These are phyloP conservation scores for Avahi laniger DNA, from an alignment of 2,797 vertebrate genomes.

Conservation along the genomic window DNA sequence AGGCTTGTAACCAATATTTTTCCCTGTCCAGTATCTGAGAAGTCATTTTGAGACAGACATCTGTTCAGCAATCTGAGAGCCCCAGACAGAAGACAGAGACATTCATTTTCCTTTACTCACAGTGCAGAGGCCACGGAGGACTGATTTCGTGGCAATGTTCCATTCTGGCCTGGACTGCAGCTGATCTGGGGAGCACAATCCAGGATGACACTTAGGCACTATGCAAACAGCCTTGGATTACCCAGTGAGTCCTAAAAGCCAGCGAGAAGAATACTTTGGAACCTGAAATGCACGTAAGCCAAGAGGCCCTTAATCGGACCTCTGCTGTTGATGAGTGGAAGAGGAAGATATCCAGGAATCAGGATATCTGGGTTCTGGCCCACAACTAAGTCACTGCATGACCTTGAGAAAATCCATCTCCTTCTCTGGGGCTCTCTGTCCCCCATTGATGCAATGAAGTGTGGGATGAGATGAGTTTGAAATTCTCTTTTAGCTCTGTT, in stretches of 20 bases:
- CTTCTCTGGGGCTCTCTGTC: constrained; percentile 19
- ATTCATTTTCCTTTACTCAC: constrained; percentile 74
- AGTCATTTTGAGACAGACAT: constrained; percentile 67
- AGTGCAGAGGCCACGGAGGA: constrained; percentile 29
- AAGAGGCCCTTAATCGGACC: constrained; percentile 55
- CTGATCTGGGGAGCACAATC: constrained; percentile 64
- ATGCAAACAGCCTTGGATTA: constrained; percentile 61
- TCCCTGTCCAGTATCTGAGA: constrained; percentile 38
- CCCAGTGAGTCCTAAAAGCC: constrained; percentile 54
- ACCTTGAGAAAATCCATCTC: constrained; percentile 56
- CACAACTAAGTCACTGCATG: constrained; percentile 19
- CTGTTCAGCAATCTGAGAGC: constrained; percentile 59
- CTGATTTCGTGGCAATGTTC: constrained; percentile 66
- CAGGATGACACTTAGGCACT: constrained; percentile 62
- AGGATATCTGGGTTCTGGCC: constrained; percentile 62
- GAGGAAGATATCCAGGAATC: not conserved
- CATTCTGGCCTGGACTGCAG: constrained; percentile 57
- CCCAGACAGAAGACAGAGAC: constrained; percentile 70
- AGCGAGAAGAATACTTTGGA: constrained; percentile 53
- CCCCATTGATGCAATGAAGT: not conserved
- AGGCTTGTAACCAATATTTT: constrained; percentile 29
- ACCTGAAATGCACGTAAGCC: constrained; percentile 47
- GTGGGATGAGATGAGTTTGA: not conserved
- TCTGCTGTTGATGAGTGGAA: constrained; percentile 40
- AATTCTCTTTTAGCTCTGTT: not conserved